Evolutionary conservation across 2,113 vertebrate species (phyloP).

Genomic region (Psammodynastes pulverulentus): DNA sequence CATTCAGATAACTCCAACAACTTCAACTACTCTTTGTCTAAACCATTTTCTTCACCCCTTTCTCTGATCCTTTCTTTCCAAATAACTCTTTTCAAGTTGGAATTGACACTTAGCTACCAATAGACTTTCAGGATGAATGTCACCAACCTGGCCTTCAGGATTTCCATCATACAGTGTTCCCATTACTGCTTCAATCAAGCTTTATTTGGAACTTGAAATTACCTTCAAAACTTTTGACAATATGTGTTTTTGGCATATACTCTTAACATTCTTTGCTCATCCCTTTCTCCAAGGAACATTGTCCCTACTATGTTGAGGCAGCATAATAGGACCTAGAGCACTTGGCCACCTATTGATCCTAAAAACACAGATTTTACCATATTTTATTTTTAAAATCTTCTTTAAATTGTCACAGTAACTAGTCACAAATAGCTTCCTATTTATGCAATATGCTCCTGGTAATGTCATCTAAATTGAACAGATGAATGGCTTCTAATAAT

Average conservation of each 20-base stretch:
- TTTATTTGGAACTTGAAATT: background rate
- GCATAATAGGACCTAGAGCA: slow-evolving; percentile 10
- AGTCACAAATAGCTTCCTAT: slow-evolving; percentile 72
- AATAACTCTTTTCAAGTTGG: background rate
- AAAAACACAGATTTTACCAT: slow-evolving; percentile 56
- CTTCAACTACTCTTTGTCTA: background rate
- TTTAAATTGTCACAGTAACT: slow-evolving; percentile 70
- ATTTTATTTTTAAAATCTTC: slow-evolving; percentile 71
- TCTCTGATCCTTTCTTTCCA: background rate
- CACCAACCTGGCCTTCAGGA: background rate
- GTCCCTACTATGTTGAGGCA: slow-evolving; percentile 38
- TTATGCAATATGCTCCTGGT: slow-evolving; percentile 73
- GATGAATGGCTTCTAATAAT: slow-evolving; percentile 77
- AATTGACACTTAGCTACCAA: background rate
- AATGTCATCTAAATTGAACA: slow-evolving; percentile 76
- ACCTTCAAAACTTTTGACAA: background rate
- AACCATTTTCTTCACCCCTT: background rate
- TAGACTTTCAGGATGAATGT: background rate
- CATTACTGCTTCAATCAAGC: background rate
- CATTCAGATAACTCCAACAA: background rate
- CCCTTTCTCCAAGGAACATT: background rate
- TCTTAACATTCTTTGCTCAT: background rate
- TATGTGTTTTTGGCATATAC: background rate
- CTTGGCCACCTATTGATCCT: slow-evolving; percentile 51
- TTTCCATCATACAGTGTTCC: background rate